Evolutionary conservation across 1,140 invertebrate genomes (phyloP).

Genomic region (Leptinotarsa undecemlineata): DNA sequence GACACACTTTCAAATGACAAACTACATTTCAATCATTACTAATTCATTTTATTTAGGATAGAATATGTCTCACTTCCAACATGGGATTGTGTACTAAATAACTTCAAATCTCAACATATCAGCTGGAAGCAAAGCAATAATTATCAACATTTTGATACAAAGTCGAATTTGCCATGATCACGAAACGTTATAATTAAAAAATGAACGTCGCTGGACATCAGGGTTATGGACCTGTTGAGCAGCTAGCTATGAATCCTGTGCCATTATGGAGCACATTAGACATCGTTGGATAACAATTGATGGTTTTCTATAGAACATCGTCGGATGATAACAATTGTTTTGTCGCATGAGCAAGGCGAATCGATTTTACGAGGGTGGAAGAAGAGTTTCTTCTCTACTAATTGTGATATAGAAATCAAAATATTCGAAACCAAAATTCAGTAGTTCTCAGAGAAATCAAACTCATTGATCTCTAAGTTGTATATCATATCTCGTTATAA

Average conservation of each 20-base stretch:
- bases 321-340: slow-evolving; percentile 28
- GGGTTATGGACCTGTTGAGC: slow-evolving; percentile 40
- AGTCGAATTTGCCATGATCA: background rate
- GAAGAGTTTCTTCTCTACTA: no score
- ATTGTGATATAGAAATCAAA: no score
- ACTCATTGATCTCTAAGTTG: no score
- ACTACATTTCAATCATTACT: no score
- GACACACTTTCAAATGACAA: no score
- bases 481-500: no score
- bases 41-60: no score
- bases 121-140: no score
- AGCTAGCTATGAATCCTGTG: slow-evolving; percentile 39
- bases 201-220: slow-evolving; percentile 23
- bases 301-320: slow-evolving; percentile 37
- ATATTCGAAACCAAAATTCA: no score
- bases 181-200: slow-evolving; percentile 30
- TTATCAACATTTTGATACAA: background rate
- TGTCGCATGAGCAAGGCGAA: slow-evolving; percentile 9
- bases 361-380: background rate
- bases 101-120: background rate
- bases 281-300: slow-evolving; percentile 34
- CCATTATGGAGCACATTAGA: slow-evolving; percentile 35
- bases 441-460: no score
- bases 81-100: no score
- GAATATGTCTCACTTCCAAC: no score